Percentiles rank a stretch among this genome's conserved stretches.
Conservation (phyloP, 2,113 vertebrate genomes). For the Elephantulus edwardii region DNA sequence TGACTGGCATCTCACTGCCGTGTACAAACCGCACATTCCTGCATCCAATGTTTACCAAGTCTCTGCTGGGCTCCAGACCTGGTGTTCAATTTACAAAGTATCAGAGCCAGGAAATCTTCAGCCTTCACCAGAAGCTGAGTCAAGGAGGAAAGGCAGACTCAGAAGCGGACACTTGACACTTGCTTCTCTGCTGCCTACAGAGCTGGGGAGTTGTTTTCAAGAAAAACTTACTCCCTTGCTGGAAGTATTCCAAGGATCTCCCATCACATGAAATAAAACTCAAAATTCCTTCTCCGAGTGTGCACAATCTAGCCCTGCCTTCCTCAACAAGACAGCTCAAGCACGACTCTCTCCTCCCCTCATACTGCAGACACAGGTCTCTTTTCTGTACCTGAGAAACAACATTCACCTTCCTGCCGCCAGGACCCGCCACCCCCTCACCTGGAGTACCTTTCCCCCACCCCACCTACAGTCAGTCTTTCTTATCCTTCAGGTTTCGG, state of each 20-base stretch:
- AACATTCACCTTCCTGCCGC: background rate
- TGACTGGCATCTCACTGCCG: background rate
- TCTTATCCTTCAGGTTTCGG: background rate
- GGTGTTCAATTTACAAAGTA: background rate
- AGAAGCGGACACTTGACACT: background rate
- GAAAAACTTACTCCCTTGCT: background rate
- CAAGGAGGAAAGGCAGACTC: background rate
- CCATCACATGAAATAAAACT: background rate
- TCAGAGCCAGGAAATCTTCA: background rate
- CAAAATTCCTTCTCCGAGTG: background rate
- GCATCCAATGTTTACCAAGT: background rate
- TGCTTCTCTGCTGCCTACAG: background rate
- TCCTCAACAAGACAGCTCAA: background rate
- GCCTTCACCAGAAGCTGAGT: background rate
- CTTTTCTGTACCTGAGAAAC: background rate
- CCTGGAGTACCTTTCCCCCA: background rate
- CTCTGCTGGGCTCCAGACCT: fast-evolving
- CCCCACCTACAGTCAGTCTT: background rate
- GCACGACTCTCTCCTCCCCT: background rate
- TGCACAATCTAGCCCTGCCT: background rate
- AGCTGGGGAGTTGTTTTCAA: background rate
- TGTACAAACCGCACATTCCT: fast-evolving
- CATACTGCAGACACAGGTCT: background rate
- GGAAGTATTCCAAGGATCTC: background rate
- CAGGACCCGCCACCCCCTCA: background rate